phyloP scores from a whole-genome alignment of 2,888 invertebrate genomes.

The Drosophila imparisetae region DNA sequence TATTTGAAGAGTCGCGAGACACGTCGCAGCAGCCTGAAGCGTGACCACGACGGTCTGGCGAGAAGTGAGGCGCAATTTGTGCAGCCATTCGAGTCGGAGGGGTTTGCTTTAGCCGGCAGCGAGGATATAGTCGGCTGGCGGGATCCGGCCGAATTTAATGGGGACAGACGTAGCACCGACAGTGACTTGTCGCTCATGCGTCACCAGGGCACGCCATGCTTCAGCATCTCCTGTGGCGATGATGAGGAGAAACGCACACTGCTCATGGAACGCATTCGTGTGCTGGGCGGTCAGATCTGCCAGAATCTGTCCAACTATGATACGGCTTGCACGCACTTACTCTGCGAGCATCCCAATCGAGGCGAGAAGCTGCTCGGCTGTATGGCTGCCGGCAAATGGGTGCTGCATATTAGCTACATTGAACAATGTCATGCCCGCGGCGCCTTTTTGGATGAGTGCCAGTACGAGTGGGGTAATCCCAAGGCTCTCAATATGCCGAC shows the following conservation, averaged over 20 bases:
- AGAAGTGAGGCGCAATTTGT: constrained; percentile 72
- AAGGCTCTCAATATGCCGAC: constrained; percentile 85
- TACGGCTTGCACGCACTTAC: constrained; percentile 89
- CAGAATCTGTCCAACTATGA: constrained; percentile 86
- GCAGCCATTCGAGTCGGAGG: constrained; percentile 82
- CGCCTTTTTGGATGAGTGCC: constrained; percentile 87
- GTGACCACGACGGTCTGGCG: constrained; percentile 54
- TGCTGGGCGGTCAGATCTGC: constrained; percentile 79
- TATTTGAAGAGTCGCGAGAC: constrained; percentile 81
- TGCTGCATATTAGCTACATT: constrained; percentile 92
- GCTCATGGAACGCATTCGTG: constrained; percentile 70
- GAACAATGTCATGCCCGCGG: constrained; percentile 87
- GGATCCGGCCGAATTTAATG: constrained; percentile 85
- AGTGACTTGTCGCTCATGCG: constrained; percentile 66
- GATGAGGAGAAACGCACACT: constrained; percentile 72
- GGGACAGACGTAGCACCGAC: constrained; percentile 35
- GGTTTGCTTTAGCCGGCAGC: constrained; percentile 75
- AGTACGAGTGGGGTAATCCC: constrained; percentile 94
- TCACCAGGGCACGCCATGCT: constrained; percentile 78
- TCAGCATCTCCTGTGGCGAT: constrained; percentile 83
- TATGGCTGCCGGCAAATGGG: constrained; percentile 95
- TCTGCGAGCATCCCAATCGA: constrained; percentile 90
- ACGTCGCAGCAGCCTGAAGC: constrained; percentile 77
- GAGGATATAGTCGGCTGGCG: constrained; percentile 91
- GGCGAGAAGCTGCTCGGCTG: constrained; percentile 95